Conservation (phyloP, 2,888 invertebrate genomes). For the Doris montereyensis region DNA sequence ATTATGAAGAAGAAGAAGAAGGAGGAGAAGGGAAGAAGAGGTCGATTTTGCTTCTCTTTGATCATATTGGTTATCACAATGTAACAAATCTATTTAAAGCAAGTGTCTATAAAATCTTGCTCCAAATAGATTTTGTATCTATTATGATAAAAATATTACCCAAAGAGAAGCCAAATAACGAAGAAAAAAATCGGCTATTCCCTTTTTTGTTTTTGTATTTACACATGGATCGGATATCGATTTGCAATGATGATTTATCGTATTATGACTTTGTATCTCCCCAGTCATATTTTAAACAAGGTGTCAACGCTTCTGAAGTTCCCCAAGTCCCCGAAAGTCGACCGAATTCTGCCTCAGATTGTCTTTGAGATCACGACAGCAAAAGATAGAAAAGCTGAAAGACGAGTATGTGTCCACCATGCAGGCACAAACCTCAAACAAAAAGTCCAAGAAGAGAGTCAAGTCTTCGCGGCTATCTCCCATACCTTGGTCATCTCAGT, state of each 20-base stretch:
- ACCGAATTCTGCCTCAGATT: conserved; percentile 66
- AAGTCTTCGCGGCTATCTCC: conserved; percentile 30
- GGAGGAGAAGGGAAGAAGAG: too few relatives aligned
- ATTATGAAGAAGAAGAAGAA: too few relatives aligned
- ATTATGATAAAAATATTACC: too few relatives aligned
- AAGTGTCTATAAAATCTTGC: too few relatives aligned
- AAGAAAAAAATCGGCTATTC: background rate
- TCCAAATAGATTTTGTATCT: too few relatives aligned
- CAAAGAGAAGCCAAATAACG: too few relatives aligned
- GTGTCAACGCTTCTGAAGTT: conserved; percentile 66
- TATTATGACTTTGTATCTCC: conserved; percentile 31
- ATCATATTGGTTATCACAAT: too few relatives aligned
- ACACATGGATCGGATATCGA: background rate
- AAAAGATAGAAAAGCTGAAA: conserved; percentile 50
- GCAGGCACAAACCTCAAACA: background rate
- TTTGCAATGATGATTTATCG: background rate
- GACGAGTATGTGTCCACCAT: conserved; percentile 39
- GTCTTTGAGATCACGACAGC: conserved; percentile 52
- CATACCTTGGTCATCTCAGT: background rate
- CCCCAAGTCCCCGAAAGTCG: conserved; percentile 68
- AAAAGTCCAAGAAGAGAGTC: background rate
- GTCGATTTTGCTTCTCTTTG: too few relatives aligned
- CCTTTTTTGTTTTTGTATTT: background rate
- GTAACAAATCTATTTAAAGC: too few relatives aligned
- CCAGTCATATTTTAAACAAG: conserved; percentile 59